A percentile compares a stretch with the other conserved stretches of the same genome.
phyloP scores from a whole-genome alignment of 1,140 invertebrate genomes.

The Linepithema humile region DNA sequence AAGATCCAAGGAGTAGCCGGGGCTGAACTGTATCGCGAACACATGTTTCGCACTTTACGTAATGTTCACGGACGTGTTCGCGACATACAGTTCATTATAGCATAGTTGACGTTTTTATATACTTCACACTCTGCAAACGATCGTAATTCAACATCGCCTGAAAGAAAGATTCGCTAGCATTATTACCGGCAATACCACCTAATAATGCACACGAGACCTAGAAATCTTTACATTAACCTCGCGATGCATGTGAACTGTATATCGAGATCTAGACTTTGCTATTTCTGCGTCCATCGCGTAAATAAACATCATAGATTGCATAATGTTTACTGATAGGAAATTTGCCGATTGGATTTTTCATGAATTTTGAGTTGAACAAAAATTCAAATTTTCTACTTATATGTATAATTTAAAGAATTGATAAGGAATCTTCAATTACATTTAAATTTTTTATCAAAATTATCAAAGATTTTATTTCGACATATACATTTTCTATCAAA shows the following conservation, averaged over 20 bases:
- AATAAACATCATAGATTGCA: not conserved
- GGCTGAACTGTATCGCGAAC: not conserved
- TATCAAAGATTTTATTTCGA: too few species aligned
- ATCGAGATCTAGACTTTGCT: not conserved
- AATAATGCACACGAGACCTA: not conserved
- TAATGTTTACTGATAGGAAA: too few species aligned
- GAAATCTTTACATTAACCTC: conserved; percentile 3
- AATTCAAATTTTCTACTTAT: too few species aligned
- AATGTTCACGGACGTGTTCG: not conserved
- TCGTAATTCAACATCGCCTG: not conserved
- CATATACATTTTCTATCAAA: too few species aligned
- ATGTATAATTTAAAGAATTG: too few species aligned
- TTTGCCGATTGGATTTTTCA: too few species aligned
- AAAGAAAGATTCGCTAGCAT: not conserved
- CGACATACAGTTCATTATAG: not conserved
- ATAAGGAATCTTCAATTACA: too few species aligned
- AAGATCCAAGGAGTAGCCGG: not conserved
- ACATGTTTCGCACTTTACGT: not conserved
- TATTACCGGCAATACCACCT: not conserved
- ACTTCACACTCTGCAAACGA: not conserved
- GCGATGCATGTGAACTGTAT: not conserved
- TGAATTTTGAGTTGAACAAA: too few species aligned
- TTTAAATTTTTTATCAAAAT: too few species aligned
- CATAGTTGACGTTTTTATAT: not conserved
- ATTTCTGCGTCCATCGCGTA: not conserved